Evolutionary conservation across 2,113 vertebrate species (phyloP), one percentile per base, ranked within the genome.

Genomic region (Lagenorhynchus albirostris): DNA sequence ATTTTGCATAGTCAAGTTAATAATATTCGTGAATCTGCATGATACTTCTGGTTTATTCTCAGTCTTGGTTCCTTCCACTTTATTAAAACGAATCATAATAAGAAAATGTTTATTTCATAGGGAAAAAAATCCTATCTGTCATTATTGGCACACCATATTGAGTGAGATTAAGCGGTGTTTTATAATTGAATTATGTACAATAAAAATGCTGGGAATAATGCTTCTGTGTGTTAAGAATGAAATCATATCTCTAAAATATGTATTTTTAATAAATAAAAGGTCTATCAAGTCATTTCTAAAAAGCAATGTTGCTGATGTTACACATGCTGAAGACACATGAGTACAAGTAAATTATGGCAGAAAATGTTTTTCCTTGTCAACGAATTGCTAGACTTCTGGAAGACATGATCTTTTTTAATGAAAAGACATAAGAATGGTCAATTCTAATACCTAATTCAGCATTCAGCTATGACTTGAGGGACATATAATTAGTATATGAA

Each of bases 1-100:
- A 82, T 88, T 97, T 97, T 95, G 74, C 95, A 97, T 92, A 95
- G 95, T 96, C 79, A 95, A 70, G 62, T 95, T 94, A 91, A 96
- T 89, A 90, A 58, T 90, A 81, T 93, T 92, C 14, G 3, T 96
- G 88, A 92, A 97, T 94, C 60, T 96, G 76, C 90, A 92, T 92
- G 68, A 85, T 73, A 85, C 33, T 76, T 97, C 86, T 90, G 41
- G 21, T 95, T 96, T 95, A 93, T 67, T 92, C 87, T 95, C 53
- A 29, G 63, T 84, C 50, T 90, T 95, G 29, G n/a, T 95, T 96
- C 55, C 89, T 97, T 86, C 82, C 55, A 86, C 76, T 95, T 95
- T 70, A 53, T 80, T 97, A 95, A 95, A 94, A 60, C 14, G 65
- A 81, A 68, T 85, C 36, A 93, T 77, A 88, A 63, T 94, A 93